Conservation (phyloP, 2,888 invertebrate genomes). For the Selenia dentaria region DNA sequence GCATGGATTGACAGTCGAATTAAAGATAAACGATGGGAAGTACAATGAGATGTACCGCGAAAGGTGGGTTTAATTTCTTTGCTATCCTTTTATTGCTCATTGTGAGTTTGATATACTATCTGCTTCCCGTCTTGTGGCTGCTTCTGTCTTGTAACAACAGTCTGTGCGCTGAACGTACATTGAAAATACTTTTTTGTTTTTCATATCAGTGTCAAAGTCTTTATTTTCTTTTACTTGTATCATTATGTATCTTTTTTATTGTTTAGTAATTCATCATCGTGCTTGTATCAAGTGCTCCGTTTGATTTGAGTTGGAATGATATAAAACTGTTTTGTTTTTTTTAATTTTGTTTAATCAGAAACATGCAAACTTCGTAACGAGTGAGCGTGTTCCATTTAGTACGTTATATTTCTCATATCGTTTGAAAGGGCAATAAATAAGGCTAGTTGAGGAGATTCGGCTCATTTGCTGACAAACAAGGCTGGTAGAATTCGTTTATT, state of each 20-base stretch:
- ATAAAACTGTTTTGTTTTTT: constrained; percentile 38
- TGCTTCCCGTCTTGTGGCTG: constrained; percentile 27
- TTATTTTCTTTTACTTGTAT: constrained; percentile 13
- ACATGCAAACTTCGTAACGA: constrained; percentile 51
- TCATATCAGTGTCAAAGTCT: constrained; percentile 17
- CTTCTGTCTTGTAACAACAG: constrained; percentile 25
- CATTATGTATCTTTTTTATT: constrained; percentile 3
- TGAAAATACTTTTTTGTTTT: constrained; percentile 5
- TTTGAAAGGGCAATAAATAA: constrained; percentile 62
- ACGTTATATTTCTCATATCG: constrained; percentile 59
- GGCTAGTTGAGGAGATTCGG: constrained; percentile 62
- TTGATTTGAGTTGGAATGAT: constrained; percentile 24
- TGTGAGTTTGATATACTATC: constrained; percentile 27
- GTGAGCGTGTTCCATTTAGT: constrained; percentile 60
- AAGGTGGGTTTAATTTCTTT: constrained; percentile 20
- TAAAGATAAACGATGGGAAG: constrained; percentile 38
- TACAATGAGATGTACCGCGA: constrained; percentile 11
- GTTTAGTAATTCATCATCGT: constrained; percentile 14
- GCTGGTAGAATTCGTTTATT: constrained; percentile 66
- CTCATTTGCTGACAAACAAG: constrained; percentile 67
- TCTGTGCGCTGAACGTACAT: constrained; percentile 4
- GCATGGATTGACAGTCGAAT: constrained; percentile 54
- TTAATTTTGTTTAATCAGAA: constrained; percentile 19
- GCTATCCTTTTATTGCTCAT: constrained; percentile 23
- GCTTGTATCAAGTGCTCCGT: constrained; percentile 11